A percentile compares a stretch with the other conserved stretches of the same genome.
Evolutionary conservation across 2,113 vertebrate genomes (phyloP).

Genomic region (Oreochromis aureus): DNA sequence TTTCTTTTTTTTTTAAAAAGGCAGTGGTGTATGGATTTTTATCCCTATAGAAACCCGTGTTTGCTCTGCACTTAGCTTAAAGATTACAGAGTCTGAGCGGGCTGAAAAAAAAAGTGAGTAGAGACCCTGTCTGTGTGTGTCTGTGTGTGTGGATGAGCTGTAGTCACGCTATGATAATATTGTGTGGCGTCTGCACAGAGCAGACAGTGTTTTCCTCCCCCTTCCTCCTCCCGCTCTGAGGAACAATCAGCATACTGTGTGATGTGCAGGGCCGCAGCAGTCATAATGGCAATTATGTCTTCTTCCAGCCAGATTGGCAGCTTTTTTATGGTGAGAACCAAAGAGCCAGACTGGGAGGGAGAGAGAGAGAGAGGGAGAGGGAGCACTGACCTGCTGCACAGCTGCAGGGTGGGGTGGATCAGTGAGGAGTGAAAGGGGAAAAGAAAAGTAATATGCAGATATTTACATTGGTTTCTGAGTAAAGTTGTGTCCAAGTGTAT

Average conservation of each 20-base stretch:
- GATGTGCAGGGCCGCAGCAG: conserved; percentile 43
- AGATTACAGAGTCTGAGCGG: conserved; percentile 27
- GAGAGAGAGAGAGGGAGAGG: background rate
- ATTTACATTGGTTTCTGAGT: background rate
- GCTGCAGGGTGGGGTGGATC: conserved; percentile 56
- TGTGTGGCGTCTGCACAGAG: conserved; percentile 53
- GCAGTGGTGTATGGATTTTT: conserved; percentile 11
- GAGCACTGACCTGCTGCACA: conserved; percentile 44
- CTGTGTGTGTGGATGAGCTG: conserved; percentile 32
- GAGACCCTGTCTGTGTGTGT: background rate
- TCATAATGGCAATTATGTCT: conserved; percentile 62
- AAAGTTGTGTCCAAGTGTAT: background rate
- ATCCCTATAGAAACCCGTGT: conserved; percentile 37
- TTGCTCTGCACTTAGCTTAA: conserved; percentile 38
- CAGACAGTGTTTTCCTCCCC: conserved; percentile 40
- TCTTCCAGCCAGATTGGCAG: conserved; percentile 35
- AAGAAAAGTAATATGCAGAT: background rate
- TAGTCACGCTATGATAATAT: conserved; percentile 66
- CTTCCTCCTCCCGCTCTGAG: conserved; percentile 9
- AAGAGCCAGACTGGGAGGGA: conserved; percentile 4
- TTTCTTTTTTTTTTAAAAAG: too few species aligned
- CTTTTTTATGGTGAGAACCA: conserved; percentile 32
- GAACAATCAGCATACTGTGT: conserved; percentile 63
- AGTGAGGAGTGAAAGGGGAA: background rate
- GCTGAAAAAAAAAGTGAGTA: background rate